phyloP scores from a whole-genome alignment of 2,888 invertebrate species.

The Drosophila mulleri region DNA sequence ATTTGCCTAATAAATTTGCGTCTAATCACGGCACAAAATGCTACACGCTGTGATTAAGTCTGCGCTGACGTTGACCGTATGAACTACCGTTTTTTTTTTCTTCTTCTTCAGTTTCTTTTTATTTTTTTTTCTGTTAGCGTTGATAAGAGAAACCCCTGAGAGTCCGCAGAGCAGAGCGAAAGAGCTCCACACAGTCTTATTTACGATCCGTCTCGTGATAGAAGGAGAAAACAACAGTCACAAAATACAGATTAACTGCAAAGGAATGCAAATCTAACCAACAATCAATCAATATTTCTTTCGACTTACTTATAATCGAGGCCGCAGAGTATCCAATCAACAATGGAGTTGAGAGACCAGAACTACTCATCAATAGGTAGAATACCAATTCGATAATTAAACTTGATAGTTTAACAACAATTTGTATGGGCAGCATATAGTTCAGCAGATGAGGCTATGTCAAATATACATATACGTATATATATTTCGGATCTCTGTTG shows the following conservation, averaged over 20 bases:
- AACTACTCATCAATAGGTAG: constrained; percentile 31
- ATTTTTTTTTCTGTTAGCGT: not conserved
- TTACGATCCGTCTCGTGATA: constrained; percentile 26
- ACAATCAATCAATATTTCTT: no score
- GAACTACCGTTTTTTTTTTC: constrained; percentile 50
- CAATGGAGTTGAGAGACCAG: accelerated
- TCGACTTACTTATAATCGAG: constrained; percentile 18
- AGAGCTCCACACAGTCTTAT: not conserved
- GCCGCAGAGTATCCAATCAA: constrained; percentile 17
- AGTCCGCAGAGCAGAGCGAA: not conserved
- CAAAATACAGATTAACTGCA: constrained; percentile 21
- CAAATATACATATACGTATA: not conserved
- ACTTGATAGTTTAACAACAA: constrained; percentile 40
- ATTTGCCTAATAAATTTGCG: constrained; percentile 72
- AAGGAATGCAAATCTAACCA: not conserved
- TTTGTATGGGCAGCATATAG: constrained; percentile 46
- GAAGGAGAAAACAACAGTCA: constrained; percentile 29
- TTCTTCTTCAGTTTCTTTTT: not conserved
- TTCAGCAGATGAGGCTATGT: constrained; percentile 31
- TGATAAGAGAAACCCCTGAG: constrained; percentile 25
- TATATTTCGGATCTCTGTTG: no score
- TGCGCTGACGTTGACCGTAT: constrained; percentile 16
- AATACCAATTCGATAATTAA: constrained; percentile 51
- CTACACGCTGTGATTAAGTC: constrained; percentile 70
- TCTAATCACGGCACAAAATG: constrained; percentile 73